A percentile compares a stretch with the other conserved stretches of the same genome.
Evolutionary conservation across 92 coral and sea anemone genomes (phyloP).

Genomic region (Muricea muricata): DNA sequence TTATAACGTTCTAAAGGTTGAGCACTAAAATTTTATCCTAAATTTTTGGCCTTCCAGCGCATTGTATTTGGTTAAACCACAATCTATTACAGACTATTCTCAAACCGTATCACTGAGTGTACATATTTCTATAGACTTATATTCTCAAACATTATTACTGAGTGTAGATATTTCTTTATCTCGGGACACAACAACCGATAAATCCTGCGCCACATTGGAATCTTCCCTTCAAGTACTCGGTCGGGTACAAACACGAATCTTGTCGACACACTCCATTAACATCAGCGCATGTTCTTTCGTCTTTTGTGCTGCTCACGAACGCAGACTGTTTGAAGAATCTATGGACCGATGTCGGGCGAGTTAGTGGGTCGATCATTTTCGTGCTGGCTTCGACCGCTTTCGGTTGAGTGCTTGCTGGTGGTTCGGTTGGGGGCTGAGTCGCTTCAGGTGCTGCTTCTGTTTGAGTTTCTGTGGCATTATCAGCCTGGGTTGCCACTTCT

Average conservation of each 20-base stretch:
- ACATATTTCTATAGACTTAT: too few relatives aligned
- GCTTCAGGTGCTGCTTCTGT: neutral
- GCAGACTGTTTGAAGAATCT: neutral
- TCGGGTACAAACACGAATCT: too few relatives aligned
- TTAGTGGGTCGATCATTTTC: neutral
- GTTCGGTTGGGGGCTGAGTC: neutral
- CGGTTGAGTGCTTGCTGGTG: neutral
- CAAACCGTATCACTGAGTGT: too few relatives aligned
- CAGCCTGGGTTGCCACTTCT: neutral
- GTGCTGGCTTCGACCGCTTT: neutral
- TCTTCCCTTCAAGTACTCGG: neutral
- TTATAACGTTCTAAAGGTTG: too few relatives aligned
- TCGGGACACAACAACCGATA: neutral
- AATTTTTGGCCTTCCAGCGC: too few relatives aligned
- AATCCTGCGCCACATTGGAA: neutral
- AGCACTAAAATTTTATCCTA: too few relatives aligned
- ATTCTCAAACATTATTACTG: too few relatives aligned
- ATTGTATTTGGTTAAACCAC: too few relatives aligned
- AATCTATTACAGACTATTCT: too few relatives aligned
- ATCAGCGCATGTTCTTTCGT: neutral
- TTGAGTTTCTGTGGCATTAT: neutral
- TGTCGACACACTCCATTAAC: neutral
- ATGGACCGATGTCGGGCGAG: slow-evolving; percentile 11
- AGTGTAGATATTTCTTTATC: too few relatives aligned
- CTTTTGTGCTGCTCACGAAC: neutral